Percentiles rank a stretch among this genome's conserved stretches.
These are phyloP conservation scores for Bubalus kerabau DNA, from an alignment of 2,113 vertebrate genomes.

Conservation along the genomic window DNA sequence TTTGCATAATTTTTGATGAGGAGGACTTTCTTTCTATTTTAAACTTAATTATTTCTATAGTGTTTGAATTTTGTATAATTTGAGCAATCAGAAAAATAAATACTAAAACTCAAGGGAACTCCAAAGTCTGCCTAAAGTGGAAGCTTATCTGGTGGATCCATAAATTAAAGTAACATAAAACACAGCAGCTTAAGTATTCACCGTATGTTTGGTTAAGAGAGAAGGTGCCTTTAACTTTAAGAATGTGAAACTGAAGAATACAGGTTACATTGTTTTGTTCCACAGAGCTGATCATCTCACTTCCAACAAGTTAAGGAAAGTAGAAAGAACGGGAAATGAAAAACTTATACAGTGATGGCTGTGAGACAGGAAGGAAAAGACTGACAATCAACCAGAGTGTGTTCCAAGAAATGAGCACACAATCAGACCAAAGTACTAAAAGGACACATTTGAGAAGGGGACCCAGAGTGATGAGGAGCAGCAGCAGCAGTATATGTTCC, in stretches of 20 bases:
- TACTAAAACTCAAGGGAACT: not conserved
- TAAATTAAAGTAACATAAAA: not conserved
- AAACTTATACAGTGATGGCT: not conserved
- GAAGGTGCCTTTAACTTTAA: not conserved
- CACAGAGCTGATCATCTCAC: not conserved
- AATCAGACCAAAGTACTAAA: not conserved
- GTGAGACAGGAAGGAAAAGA: not conserved
- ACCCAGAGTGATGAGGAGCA: rapidly evolving
- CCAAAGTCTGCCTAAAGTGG: not conserved
- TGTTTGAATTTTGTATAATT: not conserved
- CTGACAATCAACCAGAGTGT: not conserved
- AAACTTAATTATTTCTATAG: not conserved
- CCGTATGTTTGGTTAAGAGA: not conserved
- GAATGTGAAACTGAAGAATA: not conserved
- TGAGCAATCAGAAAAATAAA: not conserved
- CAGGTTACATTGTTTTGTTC: not conserved
- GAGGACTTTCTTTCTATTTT: not conserved
- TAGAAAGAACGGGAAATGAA: not conserved
- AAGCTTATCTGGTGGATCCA: not conserved
- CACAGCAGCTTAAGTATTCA: not conserved
- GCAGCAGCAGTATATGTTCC: not conserved
- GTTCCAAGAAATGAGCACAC: not conserved
- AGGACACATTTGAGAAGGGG: not conserved
- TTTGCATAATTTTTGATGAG: not conserved
- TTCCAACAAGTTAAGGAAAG: not conserved